phyloP scores from a whole-genome alignment of 2,888 invertebrate genomes.

The Dynastes grantii region DNA sequence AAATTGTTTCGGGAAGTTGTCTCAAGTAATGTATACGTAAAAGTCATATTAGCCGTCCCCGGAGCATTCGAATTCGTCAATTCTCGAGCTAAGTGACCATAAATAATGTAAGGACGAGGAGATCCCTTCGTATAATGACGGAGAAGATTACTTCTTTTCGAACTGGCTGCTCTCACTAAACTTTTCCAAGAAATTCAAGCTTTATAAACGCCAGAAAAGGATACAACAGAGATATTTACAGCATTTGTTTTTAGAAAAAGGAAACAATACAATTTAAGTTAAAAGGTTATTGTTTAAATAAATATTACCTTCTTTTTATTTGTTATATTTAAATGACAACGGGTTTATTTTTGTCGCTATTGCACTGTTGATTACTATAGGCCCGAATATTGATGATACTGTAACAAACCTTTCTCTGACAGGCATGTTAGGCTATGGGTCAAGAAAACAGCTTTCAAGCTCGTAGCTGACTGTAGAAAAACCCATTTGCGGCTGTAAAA shows the following conservation, averaged over 20 bases:
- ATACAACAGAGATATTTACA: neutral
- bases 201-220: slow-evolving; percentile 21
- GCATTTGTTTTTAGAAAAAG: neutral
- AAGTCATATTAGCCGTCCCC: slow-evolving; percentile 32
- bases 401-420: no score
- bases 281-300: neutral
- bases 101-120: slow-evolving; percentile 30
- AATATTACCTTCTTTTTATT: no score
- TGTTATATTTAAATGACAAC: no score
- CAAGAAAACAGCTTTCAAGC: no score
- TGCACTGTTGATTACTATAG: no score
- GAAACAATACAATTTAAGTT: slow-evolving; percentile 2
- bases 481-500: no score
- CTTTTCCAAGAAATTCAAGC: slow-evolving; percentile 14
- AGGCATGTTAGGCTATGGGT: no score
- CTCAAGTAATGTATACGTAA: slow-evolving; percentile 35
- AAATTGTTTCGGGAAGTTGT: slow-evolving; percentile 43
- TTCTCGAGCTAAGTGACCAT: slow-evolving; percentile 44
- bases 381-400: no score
- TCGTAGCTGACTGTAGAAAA: no score
- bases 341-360: no score
- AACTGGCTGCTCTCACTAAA: slow-evolving; percentile 14
- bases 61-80: slow-evolving; percentile 39
- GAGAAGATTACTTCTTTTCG: slow-evolving; percentile 33
- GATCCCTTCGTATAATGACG: slow-evolving; percentile 32